Conservation (phyloP, 2,888 invertebrate genomes). For the Mythimna lalbum region DNA sequence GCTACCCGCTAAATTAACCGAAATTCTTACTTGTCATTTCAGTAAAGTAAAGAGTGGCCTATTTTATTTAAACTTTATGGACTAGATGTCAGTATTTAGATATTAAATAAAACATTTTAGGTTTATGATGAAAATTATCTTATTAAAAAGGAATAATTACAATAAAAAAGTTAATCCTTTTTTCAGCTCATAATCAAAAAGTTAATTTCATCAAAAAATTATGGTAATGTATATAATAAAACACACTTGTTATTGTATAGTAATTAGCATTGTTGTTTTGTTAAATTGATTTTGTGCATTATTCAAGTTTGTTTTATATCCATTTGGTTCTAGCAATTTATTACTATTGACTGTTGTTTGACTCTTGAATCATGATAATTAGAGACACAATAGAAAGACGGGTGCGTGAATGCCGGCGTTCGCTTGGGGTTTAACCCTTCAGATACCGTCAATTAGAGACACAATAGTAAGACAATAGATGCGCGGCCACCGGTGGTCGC, state of each 20-base stretch:
- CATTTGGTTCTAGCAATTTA: not conserved
- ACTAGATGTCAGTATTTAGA: not conserved
- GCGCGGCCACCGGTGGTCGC: too few species aligned
- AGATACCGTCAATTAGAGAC: too few species aligned
- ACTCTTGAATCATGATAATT: too few species aligned
- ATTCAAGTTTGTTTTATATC: not conserved
- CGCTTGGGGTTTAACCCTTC: too few species aligned
- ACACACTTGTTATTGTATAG: not conserved
- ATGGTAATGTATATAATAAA: not conserved
- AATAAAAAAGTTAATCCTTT: too few species aligned
- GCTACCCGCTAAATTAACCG: not conserved
- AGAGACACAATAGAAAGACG: too few species aligned
- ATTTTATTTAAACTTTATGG: not conserved
- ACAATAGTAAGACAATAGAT: too few species aligned
- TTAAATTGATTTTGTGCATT: not conserved
- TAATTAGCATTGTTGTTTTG: not conserved
- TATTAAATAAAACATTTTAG: slow-evolving; percentile 1
- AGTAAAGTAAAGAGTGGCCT: not conserved
- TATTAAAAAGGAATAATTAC: not conserved
- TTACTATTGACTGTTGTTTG: too few species aligned
- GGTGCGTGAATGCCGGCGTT: too few species aligned
- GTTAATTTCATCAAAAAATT: not conserved
- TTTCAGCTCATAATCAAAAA: not conserved
- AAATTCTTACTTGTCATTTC: not conserved
- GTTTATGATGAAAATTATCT: not conserved